Conservation (phyloP, 2,113 vertebrate species). For the Dryoscopus gambensis region DNA sequence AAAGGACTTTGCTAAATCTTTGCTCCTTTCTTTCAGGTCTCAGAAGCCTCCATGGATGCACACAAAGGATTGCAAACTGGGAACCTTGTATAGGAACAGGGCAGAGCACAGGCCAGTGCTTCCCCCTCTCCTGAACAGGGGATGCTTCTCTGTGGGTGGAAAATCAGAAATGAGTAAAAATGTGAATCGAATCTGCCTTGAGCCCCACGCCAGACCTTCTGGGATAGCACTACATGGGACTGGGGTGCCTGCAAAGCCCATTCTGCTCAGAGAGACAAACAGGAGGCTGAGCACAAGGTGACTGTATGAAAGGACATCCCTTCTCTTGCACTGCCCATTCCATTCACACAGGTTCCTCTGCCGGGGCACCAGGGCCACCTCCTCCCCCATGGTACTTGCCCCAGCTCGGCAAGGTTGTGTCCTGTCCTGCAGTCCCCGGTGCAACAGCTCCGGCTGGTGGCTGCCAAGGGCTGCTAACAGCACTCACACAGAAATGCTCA, state of each 20-base stretch:
- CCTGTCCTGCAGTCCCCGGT: neutral
- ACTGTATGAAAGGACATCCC: neutral
- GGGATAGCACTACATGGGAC: neutral
- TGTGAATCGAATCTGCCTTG: neutral
- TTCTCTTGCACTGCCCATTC: neutral
- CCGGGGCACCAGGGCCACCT: neutral
- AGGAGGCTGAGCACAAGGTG: neutral
- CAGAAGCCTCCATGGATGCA: neutral
- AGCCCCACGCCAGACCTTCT: neutral
- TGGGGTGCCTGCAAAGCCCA: neutral
- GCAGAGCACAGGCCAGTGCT: neutral
- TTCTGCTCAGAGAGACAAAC: neutral
- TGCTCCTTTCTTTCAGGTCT: neutral
- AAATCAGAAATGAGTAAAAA: neutral
- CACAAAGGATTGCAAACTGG: neutral
- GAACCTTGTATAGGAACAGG: fast-evolving
- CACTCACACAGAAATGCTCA: neutral
- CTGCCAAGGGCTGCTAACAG: neutral
- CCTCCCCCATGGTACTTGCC: neutral
- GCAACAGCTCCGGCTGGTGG: conserved; percentile 49
- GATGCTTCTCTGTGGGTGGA: neutral
- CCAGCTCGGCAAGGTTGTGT: fast-evolving
- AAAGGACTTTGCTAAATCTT: neutral
- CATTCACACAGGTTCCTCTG: neutral
- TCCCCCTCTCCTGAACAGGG: neutral